Base-by-base conservation (phyloP, 2,797 vertebrate species). In the Lacerta agilis region DNA sequence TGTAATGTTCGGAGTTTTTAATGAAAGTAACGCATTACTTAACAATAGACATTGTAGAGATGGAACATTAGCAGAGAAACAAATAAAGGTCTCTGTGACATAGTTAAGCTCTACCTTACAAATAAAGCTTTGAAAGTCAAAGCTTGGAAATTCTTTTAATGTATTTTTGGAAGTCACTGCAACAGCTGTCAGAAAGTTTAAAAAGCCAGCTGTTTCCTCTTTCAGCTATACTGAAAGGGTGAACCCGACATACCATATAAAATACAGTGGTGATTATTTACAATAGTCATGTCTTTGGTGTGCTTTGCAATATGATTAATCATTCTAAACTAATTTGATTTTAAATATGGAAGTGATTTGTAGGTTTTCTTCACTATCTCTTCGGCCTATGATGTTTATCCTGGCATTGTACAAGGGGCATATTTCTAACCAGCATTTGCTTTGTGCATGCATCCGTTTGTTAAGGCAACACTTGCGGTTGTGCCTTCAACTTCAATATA, bases 61-160 rank as follows among this genome's bases (percentile, higher is more conserved):
- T 91, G 36, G 79, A 61, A 23, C 86, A 87, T 81, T 93, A 85
- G 0, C 1, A 45, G 27, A 45, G 1, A 1, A 83, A 79, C 85
- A 80, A 83, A 69, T 87, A 88, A 82, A 73, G 17, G 18, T 43
- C 8, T 4, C 1, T 87, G 80, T 8, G 45, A 25, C 33, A 41
- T 88, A 64, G 5, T 9, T 83, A 85, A 4, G 38, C 27, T 89
- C 27, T 85, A 36, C 73, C n/a, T 27, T 89, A 64, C 80, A 78
- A 77, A 90, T 85, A 90, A 1, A 67, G 89, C 79, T 88, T 58
- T 61, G 2, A 79, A 91, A 86, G 66, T 90, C 82, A 91, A 92
- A 83, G 38, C 89, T 81, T 38, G 84, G 83, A 91, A 83, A 92
- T 93, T 87, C 85, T 93, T 86, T 67, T 87, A 82, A 83, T 10